These are phyloP conservation scores for Hippocampus barbouri DNA, from an alignment of 2,113 vertebrate species.

Conservation along the genomic window DNA sequence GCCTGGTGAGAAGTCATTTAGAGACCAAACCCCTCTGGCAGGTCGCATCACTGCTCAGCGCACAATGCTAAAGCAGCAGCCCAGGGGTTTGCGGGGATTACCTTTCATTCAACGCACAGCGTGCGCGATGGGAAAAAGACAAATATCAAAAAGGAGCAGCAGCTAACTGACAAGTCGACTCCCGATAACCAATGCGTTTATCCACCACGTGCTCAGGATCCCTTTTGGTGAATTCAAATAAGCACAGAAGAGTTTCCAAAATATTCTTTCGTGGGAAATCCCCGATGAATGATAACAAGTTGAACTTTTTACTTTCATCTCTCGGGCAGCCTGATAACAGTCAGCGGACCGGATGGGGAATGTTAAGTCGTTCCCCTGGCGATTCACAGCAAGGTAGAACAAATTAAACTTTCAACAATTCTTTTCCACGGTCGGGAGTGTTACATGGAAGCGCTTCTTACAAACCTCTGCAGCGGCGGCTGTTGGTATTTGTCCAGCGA, in stretches of 20 bases:
- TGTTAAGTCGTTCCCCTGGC: conserved; percentile 17
- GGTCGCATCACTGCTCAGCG: conserved; percentile 29
- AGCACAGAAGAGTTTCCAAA: not conserved
- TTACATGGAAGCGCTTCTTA: not conserved
- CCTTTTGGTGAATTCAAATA: conserved; percentile 5
- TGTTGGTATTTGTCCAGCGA: not conserved
- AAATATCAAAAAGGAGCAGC: conserved; percentile 8
- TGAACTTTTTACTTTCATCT: conserved; percentile 44
- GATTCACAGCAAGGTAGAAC: conserved; percentile 10
- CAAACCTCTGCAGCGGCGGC: not conserved
- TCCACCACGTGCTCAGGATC: not conserved
- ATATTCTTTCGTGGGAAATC: conserved; percentile 33
- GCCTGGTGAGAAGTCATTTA: conserved; percentile 62
- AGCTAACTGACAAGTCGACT: conserved; percentile 17
- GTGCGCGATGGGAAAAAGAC: conserved; percentile 34
- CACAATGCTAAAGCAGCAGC: conserved; percentile 19
- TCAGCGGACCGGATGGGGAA: conserved; percentile 25
- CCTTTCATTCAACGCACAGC: conserved; percentile 53
- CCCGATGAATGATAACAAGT: conserved; percentile 26
- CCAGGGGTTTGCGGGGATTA: conserved; percentile 8
- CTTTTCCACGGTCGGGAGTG: not conserved
- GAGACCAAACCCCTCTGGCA: conserved; percentile 48
- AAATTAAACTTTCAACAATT: conserved; percentile 10
- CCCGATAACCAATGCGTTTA: conserved; percentile 12
- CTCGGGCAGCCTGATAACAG: conserved; percentile 1